Conservation (phyloP, 2,113 vertebrate species). For the Chrysochloris asiatica region DNA sequence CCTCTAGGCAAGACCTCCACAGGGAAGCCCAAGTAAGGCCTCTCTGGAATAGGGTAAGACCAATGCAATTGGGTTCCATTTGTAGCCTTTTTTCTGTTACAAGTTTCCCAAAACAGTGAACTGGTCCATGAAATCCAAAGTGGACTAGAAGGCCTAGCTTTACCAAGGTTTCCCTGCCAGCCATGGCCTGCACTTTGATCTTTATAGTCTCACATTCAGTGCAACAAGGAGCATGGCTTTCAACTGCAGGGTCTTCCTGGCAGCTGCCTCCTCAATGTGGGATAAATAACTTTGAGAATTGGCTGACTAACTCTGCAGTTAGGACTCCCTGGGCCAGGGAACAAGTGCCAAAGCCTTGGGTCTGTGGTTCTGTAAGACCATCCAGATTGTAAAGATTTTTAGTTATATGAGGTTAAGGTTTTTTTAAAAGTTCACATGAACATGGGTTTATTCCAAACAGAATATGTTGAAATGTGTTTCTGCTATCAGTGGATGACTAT, state of each 20-base stretch:
- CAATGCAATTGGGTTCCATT: background rate
- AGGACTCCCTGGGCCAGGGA: background rate
- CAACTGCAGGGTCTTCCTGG: background rate
- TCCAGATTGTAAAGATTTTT: background rate
- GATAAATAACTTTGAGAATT: background rate
- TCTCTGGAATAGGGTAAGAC: background rate
- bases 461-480: too few relatives aligned
- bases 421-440: background rate
- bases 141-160: background rate
- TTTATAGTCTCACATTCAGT: background rate
- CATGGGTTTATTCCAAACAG: too few relatives aligned
- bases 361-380: background rate
- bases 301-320: background rate
- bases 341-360: background rate
- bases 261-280: background rate
- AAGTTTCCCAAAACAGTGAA: background rate
- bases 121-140: background rate
- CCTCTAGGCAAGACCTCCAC: background rate
- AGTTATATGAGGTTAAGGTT: too few relatives aligned
- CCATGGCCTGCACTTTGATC: background rate
- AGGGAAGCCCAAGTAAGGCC: constrained; percentile 70
- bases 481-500: too few relatives aligned
- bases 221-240: background rate
- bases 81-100: background rate
- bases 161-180: background rate